Evolutionary conservation across 2,888 invertebrate species (phyloP).

Genomic region (Drosophila buzzatii): DNA sequence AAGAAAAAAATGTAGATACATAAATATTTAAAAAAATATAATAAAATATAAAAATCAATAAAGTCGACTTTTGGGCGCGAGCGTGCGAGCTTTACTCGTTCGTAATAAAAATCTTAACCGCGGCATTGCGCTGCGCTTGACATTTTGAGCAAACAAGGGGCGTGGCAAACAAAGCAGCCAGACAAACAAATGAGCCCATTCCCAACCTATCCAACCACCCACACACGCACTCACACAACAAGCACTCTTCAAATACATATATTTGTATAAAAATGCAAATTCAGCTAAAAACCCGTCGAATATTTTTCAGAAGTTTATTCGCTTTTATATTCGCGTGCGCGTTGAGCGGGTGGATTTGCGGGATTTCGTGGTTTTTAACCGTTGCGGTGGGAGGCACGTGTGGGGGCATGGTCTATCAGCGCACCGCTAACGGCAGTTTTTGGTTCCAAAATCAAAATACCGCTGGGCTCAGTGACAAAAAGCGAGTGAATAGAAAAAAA

Average conservation of each 20-base stretch:
- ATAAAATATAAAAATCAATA: slow-evolving; percentile 13
- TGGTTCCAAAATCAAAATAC: slow-evolving; percentile 77
- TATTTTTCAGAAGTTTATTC: slow-evolving; percentile 69
- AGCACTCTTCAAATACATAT: slow-evolving; percentile 81
- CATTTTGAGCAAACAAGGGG: slow-evolving; percentile 48
- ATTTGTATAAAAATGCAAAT: slow-evolving; percentile 83
- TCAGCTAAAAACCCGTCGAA: slow-evolving; percentile 80
- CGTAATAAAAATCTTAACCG: slow-evolving; percentile 65
- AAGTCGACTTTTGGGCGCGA: slow-evolving; percentile 40
- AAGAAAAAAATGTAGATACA: slow-evolving; percentile 9
- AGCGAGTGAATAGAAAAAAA: slow-evolving; percentile 15
- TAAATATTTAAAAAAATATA: neutral
- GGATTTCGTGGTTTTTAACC: slow-evolving; percentile 15
- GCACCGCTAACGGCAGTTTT: slow-evolving; percentile 64
- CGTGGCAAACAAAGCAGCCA: slow-evolving; percentile 55
- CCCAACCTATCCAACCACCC: slow-evolving; percentile 12
- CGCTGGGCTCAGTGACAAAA: slow-evolving; percentile 54
- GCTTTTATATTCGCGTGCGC: slow-evolving; percentile 55
- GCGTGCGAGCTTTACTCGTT: slow-evolving; percentile 5
- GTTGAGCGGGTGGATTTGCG: slow-evolving; percentile 44
- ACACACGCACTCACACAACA: slow-evolving; percentile 39
- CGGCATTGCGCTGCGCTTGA: slow-evolving; percentile 63
- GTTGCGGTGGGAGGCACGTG: neutral
- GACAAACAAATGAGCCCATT: slow-evolving; percentile 61
- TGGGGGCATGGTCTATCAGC: slow-evolving; percentile 42